Evolutionary conservation across 2,113 vertebrate species (phyloP), one percentile per base, ranked within the genome.

Genomic region (Triplophysa dalaica): DNA sequence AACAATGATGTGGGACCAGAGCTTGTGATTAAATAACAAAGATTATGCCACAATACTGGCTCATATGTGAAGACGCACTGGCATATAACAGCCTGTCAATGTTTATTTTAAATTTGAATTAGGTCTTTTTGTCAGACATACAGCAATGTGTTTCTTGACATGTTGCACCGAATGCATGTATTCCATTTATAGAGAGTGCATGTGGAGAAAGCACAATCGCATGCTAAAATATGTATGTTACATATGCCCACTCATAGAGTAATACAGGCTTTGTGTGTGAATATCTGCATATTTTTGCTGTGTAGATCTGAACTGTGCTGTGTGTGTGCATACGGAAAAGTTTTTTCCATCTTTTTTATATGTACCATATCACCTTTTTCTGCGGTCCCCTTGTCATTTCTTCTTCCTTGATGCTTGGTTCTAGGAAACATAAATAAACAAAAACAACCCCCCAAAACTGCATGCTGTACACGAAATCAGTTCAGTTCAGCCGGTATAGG

Each of bases 381-480:
- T 77, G 45, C 26, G 19, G 70, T 67, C 58, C 50, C 9, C 26
- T 81, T 48, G 52, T 83, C 79, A 72, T 68, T 24, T 72, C 61
- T 22, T 84, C 77, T 77, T 68, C 62, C 62, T 41, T 22, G 81
- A 82, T 52, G 24, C 66, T 21, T 11, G 41, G 66, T 61, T 68
- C 29, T 56, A 22, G 50, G 60, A 48, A 2, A 54, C 21, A 77
- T 78, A 78, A 82, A 82, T 79, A 86, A 84, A 69, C 48, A 74
- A 63, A 33, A 61, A 38, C 56, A 16, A 8, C 77, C 50, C 14
- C 29, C 21, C 64, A 58, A 75, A 48, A 21, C 12, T 21, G 2
- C 54, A 14, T 1, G 19, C 48, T 14, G 4, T 74, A 64, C 29
- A 38, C 68, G 16, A 29, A 82, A 75, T 29, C 22, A 2, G 17